These are phyloP conservation scores for Cephus runcator DNA, from an alignment of 2,888 invertebrate species.

Conservation along the genomic window DNA sequence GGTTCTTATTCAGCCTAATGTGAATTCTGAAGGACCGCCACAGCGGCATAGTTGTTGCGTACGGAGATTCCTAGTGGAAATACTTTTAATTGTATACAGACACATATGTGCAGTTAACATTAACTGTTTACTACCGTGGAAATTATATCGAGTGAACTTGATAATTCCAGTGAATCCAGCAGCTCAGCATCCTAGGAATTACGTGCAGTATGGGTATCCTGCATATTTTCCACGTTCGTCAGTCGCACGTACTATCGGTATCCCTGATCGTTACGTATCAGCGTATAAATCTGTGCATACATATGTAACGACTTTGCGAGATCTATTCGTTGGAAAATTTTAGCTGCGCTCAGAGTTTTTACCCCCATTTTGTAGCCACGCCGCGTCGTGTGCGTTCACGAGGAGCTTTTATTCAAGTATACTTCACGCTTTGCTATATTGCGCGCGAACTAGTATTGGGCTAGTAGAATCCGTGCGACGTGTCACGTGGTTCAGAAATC, in stretches of 20 bases:
- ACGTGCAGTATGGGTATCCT: not conserved
- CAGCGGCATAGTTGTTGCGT: not conserved
- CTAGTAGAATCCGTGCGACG: too few relatives aligned
- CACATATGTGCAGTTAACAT: not conserved
- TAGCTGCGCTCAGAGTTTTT: not conserved
- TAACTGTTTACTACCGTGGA: not conserved
- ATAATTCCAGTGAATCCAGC: not conserved
- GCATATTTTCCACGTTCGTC: not conserved
- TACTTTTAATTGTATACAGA: not conserved
- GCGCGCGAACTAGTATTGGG: too few relatives aligned
- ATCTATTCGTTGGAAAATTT: not conserved
- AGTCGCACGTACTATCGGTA: not conserved
- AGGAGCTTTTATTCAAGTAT: not conserved
- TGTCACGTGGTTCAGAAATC: too few relatives aligned
- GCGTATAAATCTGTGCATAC: not conserved
- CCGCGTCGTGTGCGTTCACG: not conserved
- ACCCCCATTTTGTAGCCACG: not conserved
- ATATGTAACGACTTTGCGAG: not conserved
- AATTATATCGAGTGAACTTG: not conserved
- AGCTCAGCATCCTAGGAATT: not conserved
- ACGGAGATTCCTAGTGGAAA: not conserved
- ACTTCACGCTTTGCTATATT: too few relatives aligned
- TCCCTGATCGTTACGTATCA: not conserved
- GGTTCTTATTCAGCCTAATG: not conserved
- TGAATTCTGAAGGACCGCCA: not conserved